phyloP scores from a whole-genome alignment of 30 jellyfish, hydroid and myxozoan species.

The Rhopilema esculentum region DNA sequence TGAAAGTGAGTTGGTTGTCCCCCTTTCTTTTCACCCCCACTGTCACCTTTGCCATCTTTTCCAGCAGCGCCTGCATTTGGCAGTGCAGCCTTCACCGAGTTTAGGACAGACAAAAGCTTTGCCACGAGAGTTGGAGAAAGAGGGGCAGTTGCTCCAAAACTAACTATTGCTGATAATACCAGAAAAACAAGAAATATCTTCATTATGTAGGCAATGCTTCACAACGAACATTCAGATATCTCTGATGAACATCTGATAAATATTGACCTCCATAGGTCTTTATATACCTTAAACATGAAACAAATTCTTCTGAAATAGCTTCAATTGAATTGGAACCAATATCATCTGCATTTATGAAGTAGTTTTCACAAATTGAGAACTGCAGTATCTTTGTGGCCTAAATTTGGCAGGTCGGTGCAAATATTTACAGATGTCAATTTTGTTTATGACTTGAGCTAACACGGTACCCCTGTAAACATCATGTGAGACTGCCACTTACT shows the following conservation, averaged over 20 bases:
- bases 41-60: not conserved
- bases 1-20: constrained; percentile 70
- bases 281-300: too few relatives aligned
- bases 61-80: constrained; percentile 14
- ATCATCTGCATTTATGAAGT: too few relatives aligned
- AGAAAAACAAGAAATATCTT: not conserved
- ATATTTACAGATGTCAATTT: not conserved
- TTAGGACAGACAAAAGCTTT: constrained; percentile 7
- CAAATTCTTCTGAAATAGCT: too few relatives aligned
- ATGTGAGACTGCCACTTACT: not conserved
- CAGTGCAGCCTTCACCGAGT: constrained; percentile 30
- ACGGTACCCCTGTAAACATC: not conserved
- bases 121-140: constrained; percentile 22
- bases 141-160: constrained; percentile 2
- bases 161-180: not conserved
- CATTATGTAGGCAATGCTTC: not conserved
- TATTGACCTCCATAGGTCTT: too few relatives aligned
- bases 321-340: too few relatives aligned
- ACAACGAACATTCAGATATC: too few relatives aligned
- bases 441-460: not conserved
- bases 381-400: not conserved
- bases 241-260: too few relatives aligned
- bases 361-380: too few relatives aligned
- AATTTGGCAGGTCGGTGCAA: not conserved
- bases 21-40: constrained; percentile 14